Conservation (phyloP, 2,888 invertebrate genomes). For the Priocnemis perturbator region DNA sequence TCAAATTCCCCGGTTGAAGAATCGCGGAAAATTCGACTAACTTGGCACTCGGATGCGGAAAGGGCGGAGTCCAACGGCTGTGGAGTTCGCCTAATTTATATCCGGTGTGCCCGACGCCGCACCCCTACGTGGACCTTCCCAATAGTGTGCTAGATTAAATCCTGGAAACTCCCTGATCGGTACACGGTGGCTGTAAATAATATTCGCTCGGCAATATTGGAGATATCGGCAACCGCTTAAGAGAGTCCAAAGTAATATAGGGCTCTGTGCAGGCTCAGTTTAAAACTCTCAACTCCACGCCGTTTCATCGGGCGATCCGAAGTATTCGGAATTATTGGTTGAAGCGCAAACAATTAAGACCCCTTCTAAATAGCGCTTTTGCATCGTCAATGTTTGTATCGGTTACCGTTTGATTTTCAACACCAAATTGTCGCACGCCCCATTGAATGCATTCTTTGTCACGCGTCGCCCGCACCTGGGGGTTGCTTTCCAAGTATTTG, state of each 20-base stretch:
- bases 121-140: constrained; percentile 23
- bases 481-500: no score
- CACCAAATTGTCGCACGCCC: no score
- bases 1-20: constrained; percentile 55
- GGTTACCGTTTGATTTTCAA: no score
- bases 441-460: no score
- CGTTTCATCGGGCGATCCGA: no score
- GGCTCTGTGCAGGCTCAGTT: no score
- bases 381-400: no score
- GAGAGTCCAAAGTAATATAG: no score
- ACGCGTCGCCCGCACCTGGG: no score
- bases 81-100: constrained; percentile 60
- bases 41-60: constrained; percentile 61
- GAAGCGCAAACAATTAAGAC: no score
- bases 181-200: constrained; percentile 50
- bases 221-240: not conserved
- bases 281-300: no score
- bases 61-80: constrained; percentile 58
- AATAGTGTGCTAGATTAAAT: constrained; percentile 48
- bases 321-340: not conserved
- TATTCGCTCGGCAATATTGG: constrained; percentile 46
- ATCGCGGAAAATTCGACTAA: constrained; percentile 60
- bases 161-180: constrained; percentile 42
- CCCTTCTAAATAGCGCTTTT: no score
- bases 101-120: constrained; percentile 47